These are phyloP conservation scores for Oithona nana DNA, from an alignment of 2,888 invertebrate species.

Conservation along the genomic window DNA sequence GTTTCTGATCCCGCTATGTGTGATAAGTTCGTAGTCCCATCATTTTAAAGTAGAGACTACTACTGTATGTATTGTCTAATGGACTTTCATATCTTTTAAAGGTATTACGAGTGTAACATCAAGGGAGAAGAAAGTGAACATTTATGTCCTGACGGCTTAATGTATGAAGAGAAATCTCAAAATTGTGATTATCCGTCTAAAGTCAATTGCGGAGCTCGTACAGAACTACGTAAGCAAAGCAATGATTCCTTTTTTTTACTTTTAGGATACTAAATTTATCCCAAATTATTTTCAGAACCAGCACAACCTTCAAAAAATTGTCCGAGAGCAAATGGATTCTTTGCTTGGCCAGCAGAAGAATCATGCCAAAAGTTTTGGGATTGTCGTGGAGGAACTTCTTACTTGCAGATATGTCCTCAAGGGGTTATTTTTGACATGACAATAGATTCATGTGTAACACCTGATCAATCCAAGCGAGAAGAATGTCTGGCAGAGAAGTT, in stretches of 20 bases:
- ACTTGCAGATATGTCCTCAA: slow-evolving; percentile 24
- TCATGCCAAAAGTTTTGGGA: slow-evolving; percentile 26
- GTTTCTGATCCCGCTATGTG: slow-evolving; percentile 30
- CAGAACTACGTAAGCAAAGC: slow-evolving; percentile 41
- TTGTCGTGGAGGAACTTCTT: slow-evolving; percentile 23
- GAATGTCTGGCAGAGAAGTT: slow-evolving; percentile 21
- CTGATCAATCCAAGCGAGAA: slow-evolving; percentile 21
- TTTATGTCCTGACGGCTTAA: slow-evolving; percentile 58
- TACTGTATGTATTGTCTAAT: no score
- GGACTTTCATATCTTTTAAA: slow-evolving; percentile 15
- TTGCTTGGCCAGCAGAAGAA: slow-evolving; percentile 21
- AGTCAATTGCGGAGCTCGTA: slow-evolving; percentile 50
- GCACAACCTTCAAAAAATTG: slow-evolving; percentile 42
- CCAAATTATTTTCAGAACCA: slow-evolving; percentile 35
- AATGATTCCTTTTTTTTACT: slow-evolving; percentile 1
- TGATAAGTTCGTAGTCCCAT: slow-evolving; percentile 51
- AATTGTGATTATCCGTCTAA: slow-evolving; percentile 65
- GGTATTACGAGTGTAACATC: slow-evolving; percentile 20
- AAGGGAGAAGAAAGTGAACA: slow-evolving; percentile 53
- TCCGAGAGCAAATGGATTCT: slow-evolving; percentile 22
- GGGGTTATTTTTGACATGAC: slow-evolving; percentile 25
- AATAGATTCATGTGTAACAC: slow-evolving; percentile 23
- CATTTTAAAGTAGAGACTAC: no score
- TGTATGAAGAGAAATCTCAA: slow-evolving; percentile 49
- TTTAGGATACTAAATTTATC: background rate